Percentiles rank a stretch among this genome's conserved stretches.
phyloP scores from a whole-genome alignment of 2,797 vertebrate species.

The Eidolon dupreanum region DNA sequence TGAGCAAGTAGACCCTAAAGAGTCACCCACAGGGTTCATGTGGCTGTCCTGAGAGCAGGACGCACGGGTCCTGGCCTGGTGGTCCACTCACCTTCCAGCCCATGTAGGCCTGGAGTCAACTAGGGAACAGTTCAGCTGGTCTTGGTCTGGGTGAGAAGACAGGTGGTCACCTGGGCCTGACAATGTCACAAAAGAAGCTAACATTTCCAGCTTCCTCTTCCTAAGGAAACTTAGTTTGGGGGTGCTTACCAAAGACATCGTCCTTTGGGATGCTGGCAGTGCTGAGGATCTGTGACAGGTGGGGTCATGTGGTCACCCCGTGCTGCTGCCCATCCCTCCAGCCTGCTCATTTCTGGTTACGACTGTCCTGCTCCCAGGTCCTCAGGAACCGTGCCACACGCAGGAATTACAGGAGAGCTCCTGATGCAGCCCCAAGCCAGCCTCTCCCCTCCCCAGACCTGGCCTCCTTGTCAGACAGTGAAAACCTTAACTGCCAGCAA shows the following conservation, averaged over 20 bases:
- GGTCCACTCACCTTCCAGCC: accelerated
- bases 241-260: neutral
- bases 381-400: accelerated
- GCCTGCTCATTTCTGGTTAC: neutral
- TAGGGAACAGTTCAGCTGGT: neutral
- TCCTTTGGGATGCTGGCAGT: accelerated
- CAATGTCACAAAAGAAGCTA: neutral
- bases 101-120: neutral
- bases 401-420: accelerated
- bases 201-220: neutral
- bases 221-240: neutral
- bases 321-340: neutral
- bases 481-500: too few relatives aligned
- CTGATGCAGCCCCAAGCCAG: neutral
- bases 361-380: accelerated
- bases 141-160: neutral
- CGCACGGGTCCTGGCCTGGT: accelerated
- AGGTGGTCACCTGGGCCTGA: neutral
- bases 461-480: neutral
- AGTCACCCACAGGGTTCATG: accelerated
- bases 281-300: accelerated
- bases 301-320: accelerated
- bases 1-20: neutral
- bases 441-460: neutral
- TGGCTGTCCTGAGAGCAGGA: neutral